A percentile compares a stretch with the other conserved stretches of the same genome.
Conservation (phyloP, 2,797 vertebrate species). For the Fringilla coelebs region DNA sequence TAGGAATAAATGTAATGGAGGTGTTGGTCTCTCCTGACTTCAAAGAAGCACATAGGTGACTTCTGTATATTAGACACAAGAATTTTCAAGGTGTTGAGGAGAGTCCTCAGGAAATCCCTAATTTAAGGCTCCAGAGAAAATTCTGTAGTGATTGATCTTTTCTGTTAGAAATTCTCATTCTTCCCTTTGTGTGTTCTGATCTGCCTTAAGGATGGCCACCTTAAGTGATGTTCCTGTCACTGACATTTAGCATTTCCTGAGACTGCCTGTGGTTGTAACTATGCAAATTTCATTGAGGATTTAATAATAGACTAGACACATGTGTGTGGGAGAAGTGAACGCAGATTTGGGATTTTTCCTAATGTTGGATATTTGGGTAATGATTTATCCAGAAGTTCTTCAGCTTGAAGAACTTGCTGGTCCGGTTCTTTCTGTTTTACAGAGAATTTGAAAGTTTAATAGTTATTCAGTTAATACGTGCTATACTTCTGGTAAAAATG, state of each 20-base stretch:
- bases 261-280: not conserved
- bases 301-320: conserved; percentile 14
- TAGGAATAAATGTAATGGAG: not conserved
- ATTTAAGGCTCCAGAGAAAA: not conserved
- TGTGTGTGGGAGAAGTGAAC: not conserved
- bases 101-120: not conserved
- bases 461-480: not conserved
- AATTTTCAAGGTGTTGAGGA: not conserved
- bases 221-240: not conserved
- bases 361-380: not conserved
- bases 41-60: not conserved
- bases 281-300: conserved; percentile 31
- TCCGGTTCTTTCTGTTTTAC: not conserved
- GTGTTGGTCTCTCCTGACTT: not conserved
- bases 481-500: not conserved
- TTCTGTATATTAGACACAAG: not conserved
- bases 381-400: not conserved
- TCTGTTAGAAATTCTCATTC: not conserved
- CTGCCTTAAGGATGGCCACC: not conserved
- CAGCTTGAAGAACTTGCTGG: not conserved
- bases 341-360: not conserved
- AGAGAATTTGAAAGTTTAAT: not conserved
- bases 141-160: not conserved
- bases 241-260: conserved; percentile 7
- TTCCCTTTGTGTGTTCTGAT: not conserved